Conservation (phyloP, 2,797 vertebrate species). For the Argentina silus region DNA sequence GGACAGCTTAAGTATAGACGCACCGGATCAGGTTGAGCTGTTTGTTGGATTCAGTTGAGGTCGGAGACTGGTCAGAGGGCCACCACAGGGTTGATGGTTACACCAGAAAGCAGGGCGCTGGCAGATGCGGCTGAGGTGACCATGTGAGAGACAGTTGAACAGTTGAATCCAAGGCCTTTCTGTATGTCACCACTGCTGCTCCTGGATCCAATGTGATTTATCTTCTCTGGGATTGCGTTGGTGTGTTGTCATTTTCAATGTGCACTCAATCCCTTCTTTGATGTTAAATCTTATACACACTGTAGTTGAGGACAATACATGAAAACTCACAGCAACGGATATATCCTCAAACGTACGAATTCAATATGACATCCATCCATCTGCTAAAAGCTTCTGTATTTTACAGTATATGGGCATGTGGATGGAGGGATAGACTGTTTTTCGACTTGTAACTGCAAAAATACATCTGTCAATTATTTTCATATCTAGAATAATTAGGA, state of each 20-base stretch:
- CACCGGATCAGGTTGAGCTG: too few relatives aligned
- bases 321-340: constrained; percentile 10
- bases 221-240: constrained; percentile 9
- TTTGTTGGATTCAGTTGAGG: neutral
- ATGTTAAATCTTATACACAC: constrained; percentile 31
- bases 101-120: constrained; percentile 29
- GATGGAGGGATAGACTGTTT: neutral
- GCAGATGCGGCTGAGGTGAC: constrained; percentile 17
- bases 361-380: constrained; percentile 14
- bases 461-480: too few relatives aligned
- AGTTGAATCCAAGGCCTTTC: constrained; percentile 37
- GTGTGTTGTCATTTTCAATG: constrained; percentile 30
- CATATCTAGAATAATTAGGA: too few relatives aligned
- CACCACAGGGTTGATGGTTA: constrained; percentile 24
- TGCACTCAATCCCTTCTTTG: constrained; percentile 38
- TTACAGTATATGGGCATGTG: neutral
- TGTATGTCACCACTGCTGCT: constrained; percentile 16
- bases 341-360: constrained; percentile 8
- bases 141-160: constrained; percentile 34
- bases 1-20: too few relatives aligned
- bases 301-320: constrained; percentile 21
- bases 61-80: constrained; percentile 34
- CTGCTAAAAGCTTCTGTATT: neutral
- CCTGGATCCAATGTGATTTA: constrained; percentile 28
- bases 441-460: too few relatives aligned